Evolutionary conservation across 2,888 invertebrate species (phyloP).

Genomic region (Druceiella hillmani): DNA sequence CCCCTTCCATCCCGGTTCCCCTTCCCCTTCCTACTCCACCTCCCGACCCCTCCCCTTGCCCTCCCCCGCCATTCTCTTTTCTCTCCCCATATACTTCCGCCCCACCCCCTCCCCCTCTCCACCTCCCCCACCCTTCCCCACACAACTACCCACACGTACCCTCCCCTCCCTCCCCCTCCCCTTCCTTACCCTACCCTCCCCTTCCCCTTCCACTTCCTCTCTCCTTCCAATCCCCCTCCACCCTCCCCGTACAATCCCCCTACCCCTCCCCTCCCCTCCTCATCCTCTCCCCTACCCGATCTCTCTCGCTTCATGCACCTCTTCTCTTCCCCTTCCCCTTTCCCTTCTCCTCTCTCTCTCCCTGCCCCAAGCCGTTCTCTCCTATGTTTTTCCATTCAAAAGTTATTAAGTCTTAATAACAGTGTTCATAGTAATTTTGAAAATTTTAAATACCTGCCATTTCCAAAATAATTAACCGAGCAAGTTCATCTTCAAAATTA

Average conservation of each 20-base stretch:
- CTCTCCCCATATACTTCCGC: background rate
- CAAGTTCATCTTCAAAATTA: no score
- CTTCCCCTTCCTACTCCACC: background rate
- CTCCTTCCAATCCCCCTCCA: background rate
- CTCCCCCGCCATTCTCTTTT: background rate
- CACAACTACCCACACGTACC: background rate
- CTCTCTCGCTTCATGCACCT: background rate
- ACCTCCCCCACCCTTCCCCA: background rate
- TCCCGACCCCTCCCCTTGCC: background rate
- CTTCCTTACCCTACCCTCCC: background rate
- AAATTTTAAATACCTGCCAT: no score
- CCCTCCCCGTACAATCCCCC: background rate
- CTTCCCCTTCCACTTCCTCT: background rate
- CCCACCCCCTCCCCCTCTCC: background rate
- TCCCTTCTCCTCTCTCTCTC: background rate
- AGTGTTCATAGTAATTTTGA: no score
- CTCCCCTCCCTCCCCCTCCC: constrained; percentile 2
- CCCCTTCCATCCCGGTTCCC: background rate
- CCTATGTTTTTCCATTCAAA: no score
- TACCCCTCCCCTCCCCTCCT: background rate
- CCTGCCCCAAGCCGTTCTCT: no score
- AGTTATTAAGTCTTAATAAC: no score
- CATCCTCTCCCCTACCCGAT: background rate
- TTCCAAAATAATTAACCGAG: no score
- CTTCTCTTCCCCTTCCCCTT: background rate